Evolutionary conservation across 2,888 invertebrate genomes (phyloP), one percentile per base, ranked within the genome.

Genomic region (Polyommatus iphigenia): DNA sequence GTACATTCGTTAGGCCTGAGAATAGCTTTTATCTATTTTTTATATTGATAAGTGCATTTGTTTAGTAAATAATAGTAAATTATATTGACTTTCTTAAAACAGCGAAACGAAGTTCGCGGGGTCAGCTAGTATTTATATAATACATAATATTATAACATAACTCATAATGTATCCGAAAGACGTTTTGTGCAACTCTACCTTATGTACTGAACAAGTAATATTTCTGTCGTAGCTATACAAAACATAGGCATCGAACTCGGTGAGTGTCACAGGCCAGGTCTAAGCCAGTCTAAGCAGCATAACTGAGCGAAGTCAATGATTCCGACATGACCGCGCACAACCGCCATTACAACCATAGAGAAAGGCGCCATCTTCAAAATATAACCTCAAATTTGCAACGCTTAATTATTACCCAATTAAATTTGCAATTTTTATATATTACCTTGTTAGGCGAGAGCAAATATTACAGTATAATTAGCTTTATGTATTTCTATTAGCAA

Each of bases 291-390:
- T 86, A 86, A 88, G 85, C 89, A 83, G 84, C 88, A 87, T 88
- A 89, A 87, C 90, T 88, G 88, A 86, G 86, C 88, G 88, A 90
- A 90, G 91, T 91, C 90, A 91, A 91, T 91, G 91, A 88, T 89
- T 87, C 87, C 89, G 82, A 86, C 87, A 87, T 89, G 89, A 90
- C 89, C 87, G 87, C 86, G 85, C 87, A 76, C 41, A 62, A 77
- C n/a, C 32, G 29, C 20, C 62, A 59, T 67, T 41, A n/a, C 71
- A 77, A 59, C 78, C 50, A 24, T 59, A 67, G 3, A 67, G 3
- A 29, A 20, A 6, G 18, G 18, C 62, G 73, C 59, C 59, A 75
- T 20, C 24, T 73, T 57, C 24, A 24, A 59, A 29, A 67, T 29
- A 67, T 67, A 67, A 67, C 67, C 67, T 67, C 32, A 32, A 32